Base-by-base conservation (phyloP, 2,888 invertebrate genomes). In the Leptura quadrifasciata region DNA sequence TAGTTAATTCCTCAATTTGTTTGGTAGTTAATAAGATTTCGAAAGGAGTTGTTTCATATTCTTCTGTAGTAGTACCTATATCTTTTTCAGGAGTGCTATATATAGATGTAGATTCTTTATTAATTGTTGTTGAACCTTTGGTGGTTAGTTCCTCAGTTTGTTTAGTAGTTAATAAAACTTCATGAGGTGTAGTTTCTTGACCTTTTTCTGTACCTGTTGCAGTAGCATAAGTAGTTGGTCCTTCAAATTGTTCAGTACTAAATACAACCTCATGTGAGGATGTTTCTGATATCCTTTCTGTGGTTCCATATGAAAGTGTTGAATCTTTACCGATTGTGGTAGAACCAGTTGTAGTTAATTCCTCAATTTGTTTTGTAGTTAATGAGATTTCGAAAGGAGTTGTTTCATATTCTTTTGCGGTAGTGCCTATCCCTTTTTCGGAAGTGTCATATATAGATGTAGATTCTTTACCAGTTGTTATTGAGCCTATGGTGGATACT, bases 61-160 rank as follows among this genome's bases (percentile, higher is more conserved):
- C 10, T 58, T 58, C 60, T 20, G 60, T 58, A 4, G 57, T 60
- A 21, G 20, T 12, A 20, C 20, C 68, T 74, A 60, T 39, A 21
- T 39, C 57, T 47, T 74, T 69, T 72, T 76, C 77, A 63, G 76
- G 70, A n/a, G 76, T 76, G 21, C 27, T 15, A 5, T 52, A 52
- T n/a, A 6, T 31, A 24, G 67, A 6, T 12, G 63, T 55, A 27
- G 64, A 57, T 71, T 65, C 75, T 58, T 65, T 35, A 35, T 47
- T 54, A 54, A 74, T 58, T n/a, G 18, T 52, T 12, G 74, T 69
- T 12, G 31, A 35, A 57, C 69, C 69, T 5, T 27, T 31, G 63
- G 58, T 55, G n/a, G 73, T 31, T 55, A 60, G 21, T 72, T 69
- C 65, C 24, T 70, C 71, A 65, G 35, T 31, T 58, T 58, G 58